Conservation (phyloP, 2,113 vertebrate species). For the Eulemur macaco region DNA sequence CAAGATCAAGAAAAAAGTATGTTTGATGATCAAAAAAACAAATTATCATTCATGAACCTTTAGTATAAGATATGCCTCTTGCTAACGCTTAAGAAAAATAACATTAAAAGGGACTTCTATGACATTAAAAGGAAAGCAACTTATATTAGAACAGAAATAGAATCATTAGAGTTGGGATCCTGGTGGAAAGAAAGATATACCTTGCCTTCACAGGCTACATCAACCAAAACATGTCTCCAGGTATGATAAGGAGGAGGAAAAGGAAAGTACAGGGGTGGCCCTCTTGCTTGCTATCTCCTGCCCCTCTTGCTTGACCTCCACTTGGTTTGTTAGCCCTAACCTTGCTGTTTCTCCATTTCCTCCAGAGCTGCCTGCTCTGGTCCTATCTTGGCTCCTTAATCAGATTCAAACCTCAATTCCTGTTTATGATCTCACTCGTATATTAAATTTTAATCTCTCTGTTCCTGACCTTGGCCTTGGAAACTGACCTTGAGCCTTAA, state of each 20-base stretch:
- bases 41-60: conserved; percentile 46
- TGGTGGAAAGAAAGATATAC: background rate
- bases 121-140: background rate
- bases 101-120: background rate
- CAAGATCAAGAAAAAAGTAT: conserved; percentile 67
- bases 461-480: background rate
- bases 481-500: background rate
- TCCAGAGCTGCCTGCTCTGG: background rate
- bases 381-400: background rate
- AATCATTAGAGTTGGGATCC: background rate
- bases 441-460: background rate
- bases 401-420: background rate
- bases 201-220: background rate
- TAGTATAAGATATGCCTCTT: conserved; percentile 27
- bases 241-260: background rate
- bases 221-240: background rate
- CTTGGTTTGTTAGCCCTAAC: background rate
- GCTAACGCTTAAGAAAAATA: conserved; percentile 29
- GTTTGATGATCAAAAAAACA: conserved; percentile 43
- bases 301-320: background rate
- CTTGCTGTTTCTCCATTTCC: background rate
- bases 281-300: background rate
- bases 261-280: background rate
- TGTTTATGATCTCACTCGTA: background rate
- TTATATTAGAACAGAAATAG: background rate